These are phyloP conservation scores for Fopius arisanus DNA, from an alignment of 1,140 invertebrate genomes.

Conservation along the genomic window DNA sequence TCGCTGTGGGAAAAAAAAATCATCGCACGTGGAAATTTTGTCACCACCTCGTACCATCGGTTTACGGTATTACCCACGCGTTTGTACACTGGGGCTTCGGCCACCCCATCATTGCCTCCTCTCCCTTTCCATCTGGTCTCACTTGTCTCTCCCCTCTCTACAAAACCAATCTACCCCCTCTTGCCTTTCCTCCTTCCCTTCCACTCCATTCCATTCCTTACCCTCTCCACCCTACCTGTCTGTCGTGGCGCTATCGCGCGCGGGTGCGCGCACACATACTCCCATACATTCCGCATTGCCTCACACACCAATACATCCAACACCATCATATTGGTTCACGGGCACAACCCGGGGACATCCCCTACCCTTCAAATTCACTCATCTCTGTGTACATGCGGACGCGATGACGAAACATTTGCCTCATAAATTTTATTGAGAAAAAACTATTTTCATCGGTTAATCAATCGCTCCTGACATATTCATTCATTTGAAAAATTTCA, in stretches of 20 bases:
- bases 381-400: neutral
- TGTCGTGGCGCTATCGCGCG: constrained; percentile 33
- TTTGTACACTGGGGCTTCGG: constrained; percentile 37
- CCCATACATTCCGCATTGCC: neutral
- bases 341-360: constrained; percentile 41
- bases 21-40: constrained; percentile 37
- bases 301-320: constrained; percentile 14
- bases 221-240: constrained; percentile 38
- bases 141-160: constrained; percentile 27
- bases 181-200: constrained; percentile 33
- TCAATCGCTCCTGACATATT: no score
- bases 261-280: constrained; percentile 26
- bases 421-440: constrained; percentile 17
- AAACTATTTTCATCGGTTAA: neutral
- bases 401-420: neutral
- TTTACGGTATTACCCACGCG: constrained; percentile 40
- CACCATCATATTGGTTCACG: constrained; percentile 37
- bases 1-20: constrained; percentile 3
- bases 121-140: constrained; percentile 40
- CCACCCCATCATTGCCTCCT: constrained; percentile 23
- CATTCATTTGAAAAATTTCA: neutral
- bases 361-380: constrained; percentile 35
- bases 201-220: constrained; percentile 35
- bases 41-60: constrained; percentile 6
- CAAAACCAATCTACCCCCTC: constrained; percentile 30